Conservation (phyloP, 2,888 invertebrate genomes). For the Junonia oenone region DNA sequence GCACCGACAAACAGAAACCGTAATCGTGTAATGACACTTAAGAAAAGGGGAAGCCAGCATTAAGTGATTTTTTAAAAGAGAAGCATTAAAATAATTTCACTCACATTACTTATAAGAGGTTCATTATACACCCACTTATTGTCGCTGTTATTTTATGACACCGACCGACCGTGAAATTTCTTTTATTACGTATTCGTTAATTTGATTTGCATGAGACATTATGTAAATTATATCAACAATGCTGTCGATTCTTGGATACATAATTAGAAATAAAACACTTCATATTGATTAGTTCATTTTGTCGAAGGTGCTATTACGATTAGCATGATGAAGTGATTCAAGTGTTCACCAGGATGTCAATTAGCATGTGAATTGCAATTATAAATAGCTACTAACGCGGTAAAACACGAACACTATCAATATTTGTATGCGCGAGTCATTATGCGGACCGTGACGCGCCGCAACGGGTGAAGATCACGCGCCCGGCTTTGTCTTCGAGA, state of each 20-base stretch:
- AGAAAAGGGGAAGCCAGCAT: background rate
- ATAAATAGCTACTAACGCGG: conserved; percentile 27
- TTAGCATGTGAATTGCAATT: conserved; percentile 33
- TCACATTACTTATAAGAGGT: background rate
- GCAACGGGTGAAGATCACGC: conserved; percentile 45
- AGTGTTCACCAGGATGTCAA: conserved; percentile 6
- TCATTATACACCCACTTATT: background rate
- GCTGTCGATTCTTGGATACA: background rate
- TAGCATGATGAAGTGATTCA: background rate
- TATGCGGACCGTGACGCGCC: conserved; percentile 37
- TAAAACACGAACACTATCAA: conserved; percentile 32
- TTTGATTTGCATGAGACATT: background rate
- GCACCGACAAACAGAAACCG: conserved; percentile 13
- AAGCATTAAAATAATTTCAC: background rate
- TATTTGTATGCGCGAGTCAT: conserved; percentile 31
- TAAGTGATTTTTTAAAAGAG: background rate
- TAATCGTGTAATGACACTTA: conserved; percentile 1
- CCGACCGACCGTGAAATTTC: background rate
- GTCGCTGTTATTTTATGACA: background rate
- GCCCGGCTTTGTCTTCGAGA: conserved; percentile 39
- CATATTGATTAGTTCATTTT: background rate
- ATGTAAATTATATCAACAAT: background rate
- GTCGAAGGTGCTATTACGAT: background rate
- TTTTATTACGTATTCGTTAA: background rate
- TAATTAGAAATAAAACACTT: background rate